These are phyloP conservation scores for Saturnia japonica DNA, from an alignment of 2,888 invertebrate species.

Conservation along the genomic window DNA sequence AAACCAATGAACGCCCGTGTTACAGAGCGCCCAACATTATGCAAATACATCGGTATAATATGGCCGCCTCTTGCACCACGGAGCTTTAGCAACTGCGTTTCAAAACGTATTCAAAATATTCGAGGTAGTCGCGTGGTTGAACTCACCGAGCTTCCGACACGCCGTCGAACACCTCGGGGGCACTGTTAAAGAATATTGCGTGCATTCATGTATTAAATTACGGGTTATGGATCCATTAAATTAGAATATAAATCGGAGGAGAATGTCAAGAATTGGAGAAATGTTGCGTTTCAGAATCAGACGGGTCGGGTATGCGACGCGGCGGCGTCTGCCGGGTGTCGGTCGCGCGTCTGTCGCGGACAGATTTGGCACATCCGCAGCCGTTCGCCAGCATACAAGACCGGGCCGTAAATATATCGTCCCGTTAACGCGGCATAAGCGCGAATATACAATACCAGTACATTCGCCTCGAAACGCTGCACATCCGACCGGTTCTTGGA, in stretches of 20 bases:
- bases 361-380: conserved; percentile 80
- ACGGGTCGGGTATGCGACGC: conserved; percentile 74
- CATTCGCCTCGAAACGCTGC: conserved; percentile 42
- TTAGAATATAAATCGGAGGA: conserved; percentile 48
- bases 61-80: conserved; percentile 74
- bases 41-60: conserved; percentile 75
- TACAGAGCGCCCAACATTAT: conserved; percentile 72
- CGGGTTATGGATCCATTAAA: conserved; percentile 43
- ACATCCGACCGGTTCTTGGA: conserved; percentile 37
- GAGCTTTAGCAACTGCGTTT: conserved; percentile 74
- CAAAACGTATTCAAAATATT: conserved; percentile 77
- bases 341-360: conserved; percentile 66
- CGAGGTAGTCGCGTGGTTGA: conserved; percentile 61
- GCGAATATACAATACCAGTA: conserved; percentile 44
- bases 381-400: conserved; percentile 61
- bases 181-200: conserved; percentile 32
- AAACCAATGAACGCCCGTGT: conserved; percentile 59
- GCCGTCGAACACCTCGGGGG: conserved; percentile 45
- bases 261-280: conserved; percentile 53
- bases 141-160: conserved; percentile 45
- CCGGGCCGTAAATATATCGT: conserved; percentile 67
- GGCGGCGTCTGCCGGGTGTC: conserved; percentile 75
- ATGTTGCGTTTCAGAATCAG: conserved; percentile 62
- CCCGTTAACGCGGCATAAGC: conserved; percentile 52
- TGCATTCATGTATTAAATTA: conserved; percentile 25